These are phyloP conservation scores for Phainopepla nitens DNA, from an alignment of 2,113 vertebrate species.

Conservation along the genomic window DNA sequence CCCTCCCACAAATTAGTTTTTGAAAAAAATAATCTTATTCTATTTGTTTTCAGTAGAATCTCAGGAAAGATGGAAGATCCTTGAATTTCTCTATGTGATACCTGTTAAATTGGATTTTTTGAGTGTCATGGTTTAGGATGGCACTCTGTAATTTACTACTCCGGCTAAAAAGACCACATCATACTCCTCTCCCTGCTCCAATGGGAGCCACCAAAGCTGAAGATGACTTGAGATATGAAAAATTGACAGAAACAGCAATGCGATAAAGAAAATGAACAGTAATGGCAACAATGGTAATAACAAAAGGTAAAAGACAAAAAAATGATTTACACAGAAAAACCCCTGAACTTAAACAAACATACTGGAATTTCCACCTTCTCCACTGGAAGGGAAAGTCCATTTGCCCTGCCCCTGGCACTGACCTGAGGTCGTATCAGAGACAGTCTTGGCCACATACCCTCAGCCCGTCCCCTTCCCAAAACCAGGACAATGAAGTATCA, in stretches of 20 bases:
- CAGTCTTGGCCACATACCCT: fast-evolving
- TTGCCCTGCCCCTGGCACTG: fast-evolving
- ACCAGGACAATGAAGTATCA: not conserved
- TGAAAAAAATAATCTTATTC: not conserved
- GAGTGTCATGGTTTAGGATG: not conserved
- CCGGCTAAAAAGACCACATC: not conserved
- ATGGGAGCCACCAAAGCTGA: not conserved
- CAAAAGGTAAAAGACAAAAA: not conserved
- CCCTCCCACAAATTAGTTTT: fast-evolving
- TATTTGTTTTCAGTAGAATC: not conserved
- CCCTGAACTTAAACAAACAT: not conserved
- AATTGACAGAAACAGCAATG: not conserved
- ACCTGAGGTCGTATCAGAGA: not conserved
- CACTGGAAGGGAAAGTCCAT: not conserved
- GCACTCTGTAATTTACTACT: not conserved
- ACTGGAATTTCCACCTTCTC: not conserved
- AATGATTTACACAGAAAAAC: fast-evolving
- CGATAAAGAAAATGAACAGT: not conserved
- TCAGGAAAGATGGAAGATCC: not conserved
- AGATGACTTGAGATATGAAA: not conserved
- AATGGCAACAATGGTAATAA: not conserved
- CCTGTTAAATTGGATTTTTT: not conserved
- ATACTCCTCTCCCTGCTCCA: not conserved
- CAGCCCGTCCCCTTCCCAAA: not conserved
- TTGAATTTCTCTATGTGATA: not conserved